phyloP scores from a whole-genome alignment of 1,140 invertebrate species.

The Atta cephalotes region DNA sequence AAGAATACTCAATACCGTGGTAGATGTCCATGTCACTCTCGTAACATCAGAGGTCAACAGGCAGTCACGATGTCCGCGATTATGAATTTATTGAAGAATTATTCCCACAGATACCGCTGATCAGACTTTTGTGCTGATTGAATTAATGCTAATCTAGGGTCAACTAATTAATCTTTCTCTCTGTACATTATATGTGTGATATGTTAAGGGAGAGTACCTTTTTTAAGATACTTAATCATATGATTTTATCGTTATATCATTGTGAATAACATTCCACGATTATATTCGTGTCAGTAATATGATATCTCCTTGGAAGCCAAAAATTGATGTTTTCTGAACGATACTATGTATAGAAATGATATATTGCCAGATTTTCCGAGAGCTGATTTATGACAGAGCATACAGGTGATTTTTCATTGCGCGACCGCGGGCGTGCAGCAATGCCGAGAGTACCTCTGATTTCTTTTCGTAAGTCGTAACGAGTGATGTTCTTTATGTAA shows the following conservation, averaged over 20 bases:
- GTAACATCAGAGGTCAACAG: constrained; percentile 16
- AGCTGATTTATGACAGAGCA: constrained; percentile 15
- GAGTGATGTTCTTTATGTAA: constrained; percentile 56
- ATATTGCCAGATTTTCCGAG: not conserved
- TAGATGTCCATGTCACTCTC: not conserved
- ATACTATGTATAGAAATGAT: not conserved
- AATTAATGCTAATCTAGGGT: constrained; percentile 22
- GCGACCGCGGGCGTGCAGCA: constrained; percentile 17
- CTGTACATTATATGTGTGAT: not conserved
- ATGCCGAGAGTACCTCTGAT: constrained; percentile 39
- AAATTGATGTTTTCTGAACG: not conserved
- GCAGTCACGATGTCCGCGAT: constrained; percentile 21
- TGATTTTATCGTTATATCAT: not conserved
- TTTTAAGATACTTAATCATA: not conserved
- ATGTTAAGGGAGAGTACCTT: not conserved
- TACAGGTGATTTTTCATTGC: constrained; percentile 44
- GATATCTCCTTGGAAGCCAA: not conserved
- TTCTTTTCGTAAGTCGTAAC: constrained; percentile 53
- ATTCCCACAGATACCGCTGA: not conserved
- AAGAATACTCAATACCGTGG: not conserved
- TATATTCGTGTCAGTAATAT: not conserved
- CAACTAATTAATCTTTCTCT: not conserved
- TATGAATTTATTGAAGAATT: constrained; percentile 43
- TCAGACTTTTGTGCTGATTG: not conserved
- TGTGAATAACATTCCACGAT: not conserved